These are phyloP conservation scores for Phoebastria nigripes DNA, from an alignment of 2,797 vertebrate species.

Conservation along the genomic window DNA sequence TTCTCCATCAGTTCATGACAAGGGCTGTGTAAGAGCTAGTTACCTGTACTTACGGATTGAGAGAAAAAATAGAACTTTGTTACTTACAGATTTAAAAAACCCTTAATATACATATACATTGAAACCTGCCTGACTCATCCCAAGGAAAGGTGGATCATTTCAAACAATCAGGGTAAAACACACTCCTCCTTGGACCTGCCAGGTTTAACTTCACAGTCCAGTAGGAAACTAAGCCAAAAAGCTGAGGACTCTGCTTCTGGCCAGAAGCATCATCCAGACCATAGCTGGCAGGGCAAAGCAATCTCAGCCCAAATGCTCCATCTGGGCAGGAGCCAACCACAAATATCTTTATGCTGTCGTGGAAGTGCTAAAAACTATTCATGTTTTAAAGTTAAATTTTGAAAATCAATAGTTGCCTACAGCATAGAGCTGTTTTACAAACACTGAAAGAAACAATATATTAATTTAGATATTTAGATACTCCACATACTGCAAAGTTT, in stretches of 20 bases:
- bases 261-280: neutral
- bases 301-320: neutral
- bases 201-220: neutral
- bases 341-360: neutral
- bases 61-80: neutral
- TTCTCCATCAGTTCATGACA: neutral
- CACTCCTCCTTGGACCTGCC: neutral
- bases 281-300: neutral
- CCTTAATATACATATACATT: neutral
- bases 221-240: neutral
- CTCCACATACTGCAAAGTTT: neutral
- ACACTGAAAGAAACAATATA: neutral
- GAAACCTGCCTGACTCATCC: neutral
- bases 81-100: neutral
- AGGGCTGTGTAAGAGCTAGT: neutral
- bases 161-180: neutral
- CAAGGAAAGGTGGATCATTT: neutral
- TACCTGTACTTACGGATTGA: neutral
- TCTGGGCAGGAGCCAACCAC: neutral
- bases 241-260: neutral
- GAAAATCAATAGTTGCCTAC: neutral
- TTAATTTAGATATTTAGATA: neutral
- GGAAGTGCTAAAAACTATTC: neutral
- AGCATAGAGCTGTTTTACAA: neutral
- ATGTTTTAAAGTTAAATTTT: neutral